phyloP scores from a whole-genome alignment of 2,113 vertebrate genomes.

The Anolis sagrei region DNA sequence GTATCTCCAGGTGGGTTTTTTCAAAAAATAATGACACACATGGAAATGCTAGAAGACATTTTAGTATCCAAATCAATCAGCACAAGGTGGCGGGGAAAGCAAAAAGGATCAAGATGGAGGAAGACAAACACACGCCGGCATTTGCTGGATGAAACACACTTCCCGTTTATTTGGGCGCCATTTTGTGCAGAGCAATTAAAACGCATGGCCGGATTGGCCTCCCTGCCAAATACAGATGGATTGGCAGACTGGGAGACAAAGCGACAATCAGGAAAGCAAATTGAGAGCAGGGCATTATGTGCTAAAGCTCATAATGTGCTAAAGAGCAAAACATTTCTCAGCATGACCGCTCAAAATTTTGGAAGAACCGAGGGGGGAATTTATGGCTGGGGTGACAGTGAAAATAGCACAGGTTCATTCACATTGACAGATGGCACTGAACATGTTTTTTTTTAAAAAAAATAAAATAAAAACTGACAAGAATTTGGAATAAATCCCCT shows the following conservation, averaged over 20 bases:
- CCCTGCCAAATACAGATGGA: constrained; percentile 2
- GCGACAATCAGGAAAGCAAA: background rate
- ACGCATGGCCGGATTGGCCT: background rate
- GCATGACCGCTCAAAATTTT: constrained; percentile 1
- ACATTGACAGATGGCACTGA: background rate
- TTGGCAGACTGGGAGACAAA: background rate
- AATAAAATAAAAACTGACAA: background rate
- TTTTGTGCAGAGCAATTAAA: constrained; percentile 40
- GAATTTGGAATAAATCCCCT: background rate
- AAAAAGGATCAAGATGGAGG: background rate
- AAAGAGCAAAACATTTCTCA: background rate
- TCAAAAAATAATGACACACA: background rate
- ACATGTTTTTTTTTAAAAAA: background rate
- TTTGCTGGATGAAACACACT: background rate
- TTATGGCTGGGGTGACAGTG: too few species aligned
- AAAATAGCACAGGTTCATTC: background rate
- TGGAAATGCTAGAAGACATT: constrained; percentile 39
- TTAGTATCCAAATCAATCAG: background rate
- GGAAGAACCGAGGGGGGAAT: background rate
- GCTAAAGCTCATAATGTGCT: background rate
- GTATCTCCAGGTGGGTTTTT: constrained; percentile 10
- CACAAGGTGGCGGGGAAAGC: constrained; percentile 5
- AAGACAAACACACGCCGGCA: background rate
- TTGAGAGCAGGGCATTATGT: background rate
- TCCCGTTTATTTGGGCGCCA: background rate